Percentiles rank a stretch among this genome's conserved stretches.
These are phyloP conservation scores for Xiphorhynchus elegans DNA, from an alignment of 2,113 vertebrate species.

Conservation along the genomic window DNA sequence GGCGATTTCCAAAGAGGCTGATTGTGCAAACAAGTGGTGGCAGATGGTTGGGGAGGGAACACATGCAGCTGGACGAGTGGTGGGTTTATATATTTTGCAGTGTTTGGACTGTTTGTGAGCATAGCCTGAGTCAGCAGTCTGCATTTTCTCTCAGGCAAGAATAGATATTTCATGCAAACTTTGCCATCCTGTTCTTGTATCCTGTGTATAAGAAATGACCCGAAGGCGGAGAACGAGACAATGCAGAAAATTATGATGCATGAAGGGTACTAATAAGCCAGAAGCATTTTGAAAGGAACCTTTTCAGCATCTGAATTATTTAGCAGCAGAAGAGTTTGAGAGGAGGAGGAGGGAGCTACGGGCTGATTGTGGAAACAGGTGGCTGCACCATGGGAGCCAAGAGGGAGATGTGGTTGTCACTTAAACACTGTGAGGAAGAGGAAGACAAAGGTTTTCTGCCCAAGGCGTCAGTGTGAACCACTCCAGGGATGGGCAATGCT, in stretches of 20 bases:
- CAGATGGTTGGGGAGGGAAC: background rate
- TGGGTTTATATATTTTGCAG: background rate
- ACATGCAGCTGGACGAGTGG: background rate
- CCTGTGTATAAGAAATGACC: slow-evolving; percentile 1
- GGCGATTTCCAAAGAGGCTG: background rate
- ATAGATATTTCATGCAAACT: slow-evolving; percentile 32
- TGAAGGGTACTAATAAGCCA: background rate
- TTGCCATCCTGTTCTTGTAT: slow-evolving; percentile 26
- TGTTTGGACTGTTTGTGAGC: background rate
- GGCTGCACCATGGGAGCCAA: background rate
- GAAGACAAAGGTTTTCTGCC: background rate
- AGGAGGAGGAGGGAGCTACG: background rate
- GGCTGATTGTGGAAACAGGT: background rate
- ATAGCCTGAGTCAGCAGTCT: slow-evolving; percentile 42
- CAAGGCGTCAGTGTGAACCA: background rate
- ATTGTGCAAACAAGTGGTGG: background rate
- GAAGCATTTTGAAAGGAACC: background rate
- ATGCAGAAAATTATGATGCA: background rate
- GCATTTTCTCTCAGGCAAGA: background rate
- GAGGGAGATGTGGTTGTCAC: background rate
- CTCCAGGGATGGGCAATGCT: background rate
- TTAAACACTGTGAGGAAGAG: background rate
- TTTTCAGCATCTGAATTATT: background rate
- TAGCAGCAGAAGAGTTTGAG: background rate
- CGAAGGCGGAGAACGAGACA: background rate